Percentiles rank a stretch among this genome's conserved stretches.
Conservation (phyloP, 1,140 invertebrate genomes). For the Drosophila lacteicornis region DNA sequence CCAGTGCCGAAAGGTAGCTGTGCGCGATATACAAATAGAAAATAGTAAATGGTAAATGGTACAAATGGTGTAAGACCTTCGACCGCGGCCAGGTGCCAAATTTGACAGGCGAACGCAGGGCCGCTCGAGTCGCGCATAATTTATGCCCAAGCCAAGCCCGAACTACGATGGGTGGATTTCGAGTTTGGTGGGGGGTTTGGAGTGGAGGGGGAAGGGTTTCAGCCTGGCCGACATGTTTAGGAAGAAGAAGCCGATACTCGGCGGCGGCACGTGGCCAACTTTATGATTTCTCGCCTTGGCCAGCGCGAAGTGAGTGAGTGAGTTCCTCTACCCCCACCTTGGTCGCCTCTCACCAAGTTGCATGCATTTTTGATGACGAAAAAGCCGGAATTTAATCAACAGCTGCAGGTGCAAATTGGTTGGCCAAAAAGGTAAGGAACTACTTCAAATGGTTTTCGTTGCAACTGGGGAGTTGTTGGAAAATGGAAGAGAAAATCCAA, state of each 20-base stretch:
- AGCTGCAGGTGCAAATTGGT: conserved; percentile 21
- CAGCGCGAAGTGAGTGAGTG: not conserved
- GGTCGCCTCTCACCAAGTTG: conserved; percentile 3
- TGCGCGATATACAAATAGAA: not conserved
- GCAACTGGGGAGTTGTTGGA: conserved; percentile 1
- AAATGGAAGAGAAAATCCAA: no score
- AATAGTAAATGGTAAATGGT: conserved; percentile 9
- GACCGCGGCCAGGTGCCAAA: conserved; percentile 72
- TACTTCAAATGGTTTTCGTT: not conserved
- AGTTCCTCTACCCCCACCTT: conserved; percentile 3
- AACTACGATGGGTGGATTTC: conserved; percentile 10
- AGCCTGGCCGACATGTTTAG: conserved; percentile 3
- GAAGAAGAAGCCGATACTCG: conserved; percentile 18
- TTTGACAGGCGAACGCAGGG: conserved; percentile 37
- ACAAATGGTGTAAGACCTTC: conserved; percentile 53
- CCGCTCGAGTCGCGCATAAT: conserved; percentile 54
- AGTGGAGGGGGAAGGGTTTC: conserved; percentile 11
- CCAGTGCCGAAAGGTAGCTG: not conserved
- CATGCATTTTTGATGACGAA: conserved; percentile 68
- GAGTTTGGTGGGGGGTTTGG: conserved; percentile 2
- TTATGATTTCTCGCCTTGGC: conserved; percentile 61
- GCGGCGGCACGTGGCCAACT: conserved; percentile 72
- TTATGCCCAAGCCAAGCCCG: conserved; percentile 53
- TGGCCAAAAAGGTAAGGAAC: not conserved
- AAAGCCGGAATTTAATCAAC: conserved; percentile 65